Evolutionary conservation across 2,797 vertebrate species (phyloP).

Genomic region (Enteromius fasciolatus): DNA sequence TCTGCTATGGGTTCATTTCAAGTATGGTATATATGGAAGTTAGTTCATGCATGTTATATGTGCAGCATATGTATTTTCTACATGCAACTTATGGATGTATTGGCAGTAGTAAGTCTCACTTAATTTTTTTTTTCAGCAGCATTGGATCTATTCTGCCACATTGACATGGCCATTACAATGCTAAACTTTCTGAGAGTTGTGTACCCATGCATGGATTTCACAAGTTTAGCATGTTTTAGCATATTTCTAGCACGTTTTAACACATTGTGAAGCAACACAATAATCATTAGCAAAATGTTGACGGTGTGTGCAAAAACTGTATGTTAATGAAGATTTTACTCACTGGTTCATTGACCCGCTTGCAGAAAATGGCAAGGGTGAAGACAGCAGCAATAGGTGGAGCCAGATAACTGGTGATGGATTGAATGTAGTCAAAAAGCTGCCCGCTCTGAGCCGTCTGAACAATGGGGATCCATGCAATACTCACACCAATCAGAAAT

Average conservation of each 20-base stretch:
- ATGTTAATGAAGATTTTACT: not conserved
- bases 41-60: too few species aligned
- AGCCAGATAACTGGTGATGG: slow-evolving; percentile 57
- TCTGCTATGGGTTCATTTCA: too few species aligned
- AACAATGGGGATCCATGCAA: slow-evolving; percentile 92
- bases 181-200: too few species aligned
- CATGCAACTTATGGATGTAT: too few species aligned
- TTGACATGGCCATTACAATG: too few species aligned
- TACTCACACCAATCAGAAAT: slow-evolving; percentile 86
- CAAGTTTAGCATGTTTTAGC: not conserved
- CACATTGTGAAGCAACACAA: not conserved
- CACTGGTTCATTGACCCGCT: slow-evolving; percentile 56
- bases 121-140: too few species aligned
- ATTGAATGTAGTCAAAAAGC: slow-evolving; percentile 71
- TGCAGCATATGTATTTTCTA: too few species aligned
- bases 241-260: not conserved
- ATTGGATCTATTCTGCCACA: too few species aligned
- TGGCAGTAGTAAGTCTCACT: too few species aligned
- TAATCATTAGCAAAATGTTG: not conserved
- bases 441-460: slow-evolving; percentile 80
- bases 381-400: slow-evolving; percentile 58
- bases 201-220: not conserved
- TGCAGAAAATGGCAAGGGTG: slow-evolving; percentile 53
- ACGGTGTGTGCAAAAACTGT: too few species aligned
- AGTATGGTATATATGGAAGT: too few species aligned